Percentiles rank a stretch among this genome's conserved stretches.
phyloP scores from a whole-genome alignment of 2,888 invertebrate species.

The Encarsia formosa region DNA sequence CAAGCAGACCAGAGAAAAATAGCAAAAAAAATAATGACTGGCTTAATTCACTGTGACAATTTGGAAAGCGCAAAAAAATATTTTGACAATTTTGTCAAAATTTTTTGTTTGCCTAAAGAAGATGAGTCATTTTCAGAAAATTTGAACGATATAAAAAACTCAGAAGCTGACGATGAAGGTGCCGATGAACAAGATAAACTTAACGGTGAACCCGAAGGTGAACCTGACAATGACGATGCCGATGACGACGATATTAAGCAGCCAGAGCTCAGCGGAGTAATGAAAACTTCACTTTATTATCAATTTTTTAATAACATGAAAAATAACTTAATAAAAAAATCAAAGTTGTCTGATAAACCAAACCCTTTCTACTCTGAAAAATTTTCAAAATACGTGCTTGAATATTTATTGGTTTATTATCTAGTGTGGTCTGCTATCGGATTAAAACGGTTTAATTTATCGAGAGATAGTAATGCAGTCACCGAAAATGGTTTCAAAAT shows the following conservation, averaged over 20 bases:
- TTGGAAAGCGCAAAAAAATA: not conserved
- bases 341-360: not conserved
- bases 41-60: not conserved
- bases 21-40: not conserved
- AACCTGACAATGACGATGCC: not conserved
- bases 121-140: not conserved
- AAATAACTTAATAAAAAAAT: not conserved
- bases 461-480: not conserved
- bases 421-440: not conserved
- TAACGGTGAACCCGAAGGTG: not conserved
- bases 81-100: not conserved
- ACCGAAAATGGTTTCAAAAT: not conserved
- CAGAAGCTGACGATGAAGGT: not conserved
- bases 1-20: not conserved
- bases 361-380: not conserved
- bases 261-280: no score
- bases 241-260: no score
- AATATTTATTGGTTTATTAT: not conserved
- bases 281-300: not conserved
- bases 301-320: not conserved
- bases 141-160: not conserved
- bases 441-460: not conserved
- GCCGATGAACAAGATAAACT: not conserved
- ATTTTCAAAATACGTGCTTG: not conserved
- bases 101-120: not conserved